phyloP scores from a whole-genome alignment of 1,140 invertebrate species.

The Eumaeus atala region DNA sequence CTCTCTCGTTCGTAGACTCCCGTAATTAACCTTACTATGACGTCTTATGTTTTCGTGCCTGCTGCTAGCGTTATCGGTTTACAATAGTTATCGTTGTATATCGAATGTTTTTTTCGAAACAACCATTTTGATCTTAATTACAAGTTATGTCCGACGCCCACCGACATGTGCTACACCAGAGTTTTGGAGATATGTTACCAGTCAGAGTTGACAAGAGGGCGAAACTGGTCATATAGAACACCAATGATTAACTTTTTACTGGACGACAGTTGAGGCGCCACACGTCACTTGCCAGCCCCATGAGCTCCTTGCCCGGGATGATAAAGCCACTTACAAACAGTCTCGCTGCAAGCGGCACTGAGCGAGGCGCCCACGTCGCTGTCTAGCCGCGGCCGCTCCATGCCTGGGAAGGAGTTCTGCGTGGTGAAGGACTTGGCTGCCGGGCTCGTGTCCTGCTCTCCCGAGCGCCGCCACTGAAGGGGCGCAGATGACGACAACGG shows the following conservation, averaged over 20 bases:
- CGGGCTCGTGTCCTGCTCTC: slow-evolving; percentile 35
- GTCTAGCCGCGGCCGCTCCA: slow-evolving; percentile 53
- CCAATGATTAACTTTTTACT: no score
- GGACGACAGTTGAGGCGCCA: no score
- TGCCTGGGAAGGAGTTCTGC: slow-evolving; percentile 41
- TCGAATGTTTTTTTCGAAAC: no score
- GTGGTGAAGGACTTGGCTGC: slow-evolving; percentile 42
- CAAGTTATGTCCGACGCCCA: background rate
- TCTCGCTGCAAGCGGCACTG: slow-evolving; percentile 68
- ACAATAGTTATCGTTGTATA: no score
- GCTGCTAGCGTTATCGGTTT: no score
- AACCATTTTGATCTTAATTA: no score
- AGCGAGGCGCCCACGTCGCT: slow-evolving; percentile 71
- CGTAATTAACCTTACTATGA: no score
- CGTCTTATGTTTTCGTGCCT: no score
- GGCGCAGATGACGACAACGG: slow-evolving; percentile 55
- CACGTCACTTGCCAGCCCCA: slow-evolving; percentile 67
- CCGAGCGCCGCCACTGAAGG: slow-evolving; percentile 31
- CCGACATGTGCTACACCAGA: no score
- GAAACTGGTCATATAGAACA: no score
- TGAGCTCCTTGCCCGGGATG: slow-evolving; percentile 31
- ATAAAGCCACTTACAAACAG: slow-evolving; percentile 38
- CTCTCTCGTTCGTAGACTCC: no score
- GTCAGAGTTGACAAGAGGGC: no score
- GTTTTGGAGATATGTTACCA: slow-evolving; percentile 41